Evolutionary conservation across 1,140 invertebrate species (phyloP).

Genomic region (Lucilia cuprina): DNA sequence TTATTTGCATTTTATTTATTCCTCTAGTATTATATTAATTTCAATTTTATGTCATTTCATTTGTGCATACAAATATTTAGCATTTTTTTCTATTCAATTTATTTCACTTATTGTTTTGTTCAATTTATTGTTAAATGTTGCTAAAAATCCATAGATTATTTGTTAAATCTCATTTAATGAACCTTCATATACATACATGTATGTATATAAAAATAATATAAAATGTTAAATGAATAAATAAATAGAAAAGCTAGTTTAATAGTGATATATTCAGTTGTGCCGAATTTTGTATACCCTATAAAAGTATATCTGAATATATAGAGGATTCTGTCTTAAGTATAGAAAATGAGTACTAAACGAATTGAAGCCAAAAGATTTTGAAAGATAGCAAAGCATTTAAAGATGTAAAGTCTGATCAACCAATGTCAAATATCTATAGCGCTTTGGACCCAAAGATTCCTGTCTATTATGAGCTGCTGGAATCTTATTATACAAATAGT

Average conservation of each 20-base stretch:
- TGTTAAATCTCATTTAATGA: slow-evolving; percentile 8
- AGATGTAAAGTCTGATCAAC: no score
- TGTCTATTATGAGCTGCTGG: no score
- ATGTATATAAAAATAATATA: not conserved
- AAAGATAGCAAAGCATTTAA: no score
- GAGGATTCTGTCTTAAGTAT: no score
- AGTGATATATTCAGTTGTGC: not conserved
- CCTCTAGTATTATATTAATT: not conserved
- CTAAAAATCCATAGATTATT: not conserved
- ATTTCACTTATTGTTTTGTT: not conserved
- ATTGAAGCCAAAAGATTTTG: no score
- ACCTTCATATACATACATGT: not conserved
- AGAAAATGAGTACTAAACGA: no score
- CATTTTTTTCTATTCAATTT: not conserved
- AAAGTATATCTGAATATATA: no score
- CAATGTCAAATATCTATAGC: no score
- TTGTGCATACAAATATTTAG: not conserved
- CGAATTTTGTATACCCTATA: no score
- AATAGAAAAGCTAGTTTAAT: not conserved
- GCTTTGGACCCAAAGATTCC: no score
- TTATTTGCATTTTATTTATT: not conserved
- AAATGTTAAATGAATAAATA: not conserved
- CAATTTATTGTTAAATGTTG: slow-evolving; percentile 3
- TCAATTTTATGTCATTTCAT: not conserved
- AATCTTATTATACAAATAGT: no score